Evolutionary conservation across 2,797 vertebrate species (phyloP).

Genomic region (Tokudaia muenninki): DNA sequence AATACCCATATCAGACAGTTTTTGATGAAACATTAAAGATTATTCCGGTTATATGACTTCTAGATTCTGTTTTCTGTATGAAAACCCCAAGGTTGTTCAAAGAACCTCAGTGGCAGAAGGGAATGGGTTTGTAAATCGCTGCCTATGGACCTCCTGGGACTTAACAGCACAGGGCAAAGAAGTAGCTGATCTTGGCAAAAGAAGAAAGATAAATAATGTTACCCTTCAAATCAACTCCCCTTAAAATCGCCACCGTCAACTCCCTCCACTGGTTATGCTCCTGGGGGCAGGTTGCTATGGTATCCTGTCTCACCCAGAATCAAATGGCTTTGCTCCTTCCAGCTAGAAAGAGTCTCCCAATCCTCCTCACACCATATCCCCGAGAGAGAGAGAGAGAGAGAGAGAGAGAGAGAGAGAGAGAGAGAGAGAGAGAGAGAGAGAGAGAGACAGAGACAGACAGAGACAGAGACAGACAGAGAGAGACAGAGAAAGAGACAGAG

Average conservation of each 20-base stretch:
- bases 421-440: background rate
- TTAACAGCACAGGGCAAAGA: constrained; percentile 44
- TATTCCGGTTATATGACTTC: constrained; percentile 45
- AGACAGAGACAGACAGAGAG: background rate
- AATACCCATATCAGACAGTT: constrained; percentile 67
- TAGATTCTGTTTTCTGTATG: constrained; percentile 64
- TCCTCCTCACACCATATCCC: background rate
- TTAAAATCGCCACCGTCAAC: constrained; percentile 79
- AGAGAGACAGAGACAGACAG: no score
- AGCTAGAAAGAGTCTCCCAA: background rate
- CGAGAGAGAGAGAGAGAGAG: background rate
- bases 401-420: background rate
- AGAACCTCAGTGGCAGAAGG: constrained; percentile 47
- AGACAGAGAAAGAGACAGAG: background rate
- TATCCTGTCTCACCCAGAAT: constrained; percentile 20
- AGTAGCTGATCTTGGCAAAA: constrained; percentile 69
- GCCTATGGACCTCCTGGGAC: constrained; percentile 67
- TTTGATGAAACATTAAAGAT: constrained; percentile 77
- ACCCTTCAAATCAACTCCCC: constrained; percentile 73
- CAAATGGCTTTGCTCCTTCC: constrained; percentile 30
- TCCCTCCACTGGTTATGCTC: constrained; percentile 59
- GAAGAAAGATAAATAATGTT: constrained; percentile 81
- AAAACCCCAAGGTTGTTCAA: constrained; percentile 41
- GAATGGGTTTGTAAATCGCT: constrained; percentile 67
- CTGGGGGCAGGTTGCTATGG: constrained; percentile 58